Percentiles rank a stretch among this genome's conserved stretches.
phyloP scores from a whole-genome alignment of 2,113 vertebrate genomes.

The Cairina moschata region DNA sequence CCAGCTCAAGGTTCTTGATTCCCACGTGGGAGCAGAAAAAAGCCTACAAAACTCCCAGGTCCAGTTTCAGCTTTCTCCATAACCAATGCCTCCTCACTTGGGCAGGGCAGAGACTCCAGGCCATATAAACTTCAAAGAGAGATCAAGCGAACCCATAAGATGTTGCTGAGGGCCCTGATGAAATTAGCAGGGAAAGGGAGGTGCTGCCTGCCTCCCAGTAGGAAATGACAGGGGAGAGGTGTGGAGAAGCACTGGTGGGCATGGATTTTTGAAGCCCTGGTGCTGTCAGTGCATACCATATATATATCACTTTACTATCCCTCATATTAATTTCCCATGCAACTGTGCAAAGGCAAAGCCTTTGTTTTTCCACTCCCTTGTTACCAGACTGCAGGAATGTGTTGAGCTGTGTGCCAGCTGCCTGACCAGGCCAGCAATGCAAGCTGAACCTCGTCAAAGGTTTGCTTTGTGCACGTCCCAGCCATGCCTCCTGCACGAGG shows the following conservation, averaged over 20 bases:
- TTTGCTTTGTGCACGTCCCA: neutral
- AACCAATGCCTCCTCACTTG: neutral
- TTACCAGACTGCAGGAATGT: neutral
- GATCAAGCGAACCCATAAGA: neutral
- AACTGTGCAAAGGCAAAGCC: neutral
- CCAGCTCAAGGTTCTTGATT: neutral
- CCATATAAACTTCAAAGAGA: neutral
- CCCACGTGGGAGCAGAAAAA: neutral
- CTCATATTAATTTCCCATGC: neutral
- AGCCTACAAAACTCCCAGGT: neutral
- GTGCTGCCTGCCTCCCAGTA: neutral
- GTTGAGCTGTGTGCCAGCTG: neutral
- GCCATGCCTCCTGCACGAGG: neutral
- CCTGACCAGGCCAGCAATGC: neutral
- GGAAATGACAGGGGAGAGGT: neutral
- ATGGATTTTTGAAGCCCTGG: neutral
- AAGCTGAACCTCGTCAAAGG: neutral
- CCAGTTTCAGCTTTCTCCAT: neutral
- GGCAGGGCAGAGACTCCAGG: neutral
- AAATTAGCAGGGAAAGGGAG: neutral
- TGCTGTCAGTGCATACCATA: neutral
- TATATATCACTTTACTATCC: neutral
- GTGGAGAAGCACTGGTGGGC: neutral
- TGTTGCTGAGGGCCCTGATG: neutral
- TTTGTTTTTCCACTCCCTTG: neutral